Base-by-base conservation (phyloP, 2,797 vertebrate species). In the Euphonia xanthogaster region DNA sequence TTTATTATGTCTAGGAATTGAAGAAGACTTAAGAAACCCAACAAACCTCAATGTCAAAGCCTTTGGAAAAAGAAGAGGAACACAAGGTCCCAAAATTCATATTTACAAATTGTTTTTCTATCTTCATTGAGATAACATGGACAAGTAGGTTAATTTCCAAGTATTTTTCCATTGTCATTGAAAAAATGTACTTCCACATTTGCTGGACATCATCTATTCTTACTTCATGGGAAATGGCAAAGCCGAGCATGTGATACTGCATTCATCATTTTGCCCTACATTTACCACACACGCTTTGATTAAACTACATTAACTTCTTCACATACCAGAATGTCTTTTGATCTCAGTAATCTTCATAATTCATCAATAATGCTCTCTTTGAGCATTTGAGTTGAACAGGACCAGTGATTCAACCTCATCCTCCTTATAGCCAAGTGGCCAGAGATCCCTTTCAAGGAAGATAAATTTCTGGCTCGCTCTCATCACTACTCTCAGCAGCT, bases 51-150 rank as follows among this genome's bases (percentile, higher is more conserved):
- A 51, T 57, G 22, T 6, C 55, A 74, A 85, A 74, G 27, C 12
- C 45, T 61, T 67, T 54, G 19, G 37, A 57, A 86, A 90, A 82
- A 71, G 30, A 83, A 81, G 22, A 89, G 24, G 33, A 89, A 76
- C 7, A 15, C 6, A 24, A 33, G 33, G 66, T 40, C 48, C 4
- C 20, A 39, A 57, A 72, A 47, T 31, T 47, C n/a, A 53, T 30
- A 53, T 37, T 78, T 48, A 50, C 20, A 72, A 84, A 42, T 20
- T 2, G 40, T 15, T 83, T 50, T 70, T 53, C 61, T 67, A 23
- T 35, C 65, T 61, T 82, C 48, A 35, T 39, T 71, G 76, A 42
- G 47, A 37, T 23, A 92, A 57, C 13, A 74, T 39, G 44, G 3
- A 10, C 11, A 33, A 47, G 12, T 11, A 61, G 22, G n/a, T 47